Conservation (phyloP, 2,888 invertebrate species). For the Eurytoma adleriae region DNA sequence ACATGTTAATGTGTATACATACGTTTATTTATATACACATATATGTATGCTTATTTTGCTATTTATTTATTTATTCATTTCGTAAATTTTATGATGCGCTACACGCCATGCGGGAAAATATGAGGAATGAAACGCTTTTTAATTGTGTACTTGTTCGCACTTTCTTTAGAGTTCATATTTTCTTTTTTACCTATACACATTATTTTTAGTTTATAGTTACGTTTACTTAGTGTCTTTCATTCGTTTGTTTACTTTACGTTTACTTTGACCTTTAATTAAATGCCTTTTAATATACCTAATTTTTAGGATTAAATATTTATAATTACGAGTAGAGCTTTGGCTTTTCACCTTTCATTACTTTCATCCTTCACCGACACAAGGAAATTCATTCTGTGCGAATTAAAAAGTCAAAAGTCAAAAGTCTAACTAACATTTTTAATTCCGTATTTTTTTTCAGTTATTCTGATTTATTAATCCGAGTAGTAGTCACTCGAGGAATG, state of each 20-base stretch:
- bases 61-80: too few species aligned
- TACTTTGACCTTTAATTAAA: constrained; percentile 7
- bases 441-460: constrained; percentile 9
- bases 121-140: constrained; percentile 23
- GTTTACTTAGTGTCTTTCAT: constrained; percentile 23
- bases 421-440: constrained; percentile 3
- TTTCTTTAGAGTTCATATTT: constrained; percentile 39
- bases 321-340: constrained; percentile 7
- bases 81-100: constrained; percentile 2
- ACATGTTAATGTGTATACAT: too few species aligned
- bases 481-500: constrained; percentile 46
- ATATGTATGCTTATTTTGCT: too few species aligned
- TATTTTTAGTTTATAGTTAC: constrained; percentile 2
- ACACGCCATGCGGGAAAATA: constrained; percentile 29
- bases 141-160: constrained; percentile 43
- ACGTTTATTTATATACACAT: too few species aligned
- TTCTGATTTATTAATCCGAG: constrained; percentile 8
- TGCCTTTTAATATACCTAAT: constrained; percentile 14
- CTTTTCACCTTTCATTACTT: background rate
- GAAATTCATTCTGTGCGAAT: too few species aligned
- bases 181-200: background rate
- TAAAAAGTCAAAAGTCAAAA: background rate
- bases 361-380: background rate
- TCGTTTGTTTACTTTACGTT: constrained; percentile 24
- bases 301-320: constrained; percentile 24